Base-by-base conservation (phyloP, 2,888 invertebrate species). In the Erebia epiphron region DNA sequence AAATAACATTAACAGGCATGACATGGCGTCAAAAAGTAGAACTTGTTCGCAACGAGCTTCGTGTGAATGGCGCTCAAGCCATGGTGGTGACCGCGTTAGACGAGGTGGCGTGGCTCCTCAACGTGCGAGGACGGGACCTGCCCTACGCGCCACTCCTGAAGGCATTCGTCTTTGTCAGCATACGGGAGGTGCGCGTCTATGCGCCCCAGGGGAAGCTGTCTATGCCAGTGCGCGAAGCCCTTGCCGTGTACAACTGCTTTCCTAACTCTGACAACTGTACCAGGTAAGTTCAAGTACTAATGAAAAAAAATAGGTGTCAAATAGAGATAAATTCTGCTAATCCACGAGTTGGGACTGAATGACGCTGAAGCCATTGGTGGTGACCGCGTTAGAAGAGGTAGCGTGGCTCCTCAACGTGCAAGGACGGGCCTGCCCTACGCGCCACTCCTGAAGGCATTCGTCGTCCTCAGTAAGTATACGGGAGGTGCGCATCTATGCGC, bases 401-500 rank as follows among this genome's bases (percentile, higher is more conserved):
- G 97, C 98, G 0, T 98, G 98, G 96, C 88, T 98, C 49, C 92
- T 98, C 50, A 98, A 98, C 85, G 95, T 98, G 18, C 94, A 98
- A n/a, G 98, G 98, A 0, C 92, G 95, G 70, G 98, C 89, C 94
- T 97, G 75, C 96, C 96, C 0, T 96, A 95, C 83, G 97, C 96
- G 0, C 98, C 98, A 0, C 95, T 97, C 18, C 91, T 98, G 10
- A 95, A 96, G 81, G 95, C 97, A 56, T 98, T 97, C 83, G 94
- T 96, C 1, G 89, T 97, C 56, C 86, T 98, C 58, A 96, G 95
- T n/a, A n/a, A n/a, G n/a, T 70, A 90, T 94, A 74, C 90, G 94
- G 5, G 94, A 95, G 68, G 91, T 97, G 41, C 94, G 95, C 78
- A 93, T 97, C 43, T 98, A 96, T 82, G 95, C 96, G 7, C 95